phyloP scores from a whole-genome alignment of 2,888 invertebrate genomes.

The Eurois occulta region DNA sequence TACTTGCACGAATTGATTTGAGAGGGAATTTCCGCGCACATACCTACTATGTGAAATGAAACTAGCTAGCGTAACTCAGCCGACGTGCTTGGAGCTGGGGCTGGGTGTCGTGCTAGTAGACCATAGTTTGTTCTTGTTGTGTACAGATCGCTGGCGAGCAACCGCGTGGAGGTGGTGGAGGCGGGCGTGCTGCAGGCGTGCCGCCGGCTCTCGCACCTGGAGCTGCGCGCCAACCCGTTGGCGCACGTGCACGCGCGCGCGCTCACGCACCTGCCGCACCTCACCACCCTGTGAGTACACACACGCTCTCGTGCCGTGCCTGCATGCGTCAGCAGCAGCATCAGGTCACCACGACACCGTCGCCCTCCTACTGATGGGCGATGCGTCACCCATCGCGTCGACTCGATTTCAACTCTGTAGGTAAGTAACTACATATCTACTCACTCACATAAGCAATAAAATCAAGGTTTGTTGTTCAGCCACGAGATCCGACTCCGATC shows the following conservation, averaged over 20 bases:
- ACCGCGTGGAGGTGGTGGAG: slow-evolving; percentile 94
- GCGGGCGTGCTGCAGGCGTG: slow-evolving; percentile 93
- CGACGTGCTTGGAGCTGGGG: not conserved
- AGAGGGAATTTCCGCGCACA: not conserved
- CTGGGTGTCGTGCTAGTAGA: not conserved
- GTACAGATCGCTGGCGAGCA: slow-evolving; percentile 95
- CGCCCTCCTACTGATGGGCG: not conserved
- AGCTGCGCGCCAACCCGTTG: slow-evolving; percentile 96
- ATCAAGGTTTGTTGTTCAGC: slow-evolving; percentile 35
- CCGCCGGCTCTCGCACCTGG: slow-evolving; percentile 93
- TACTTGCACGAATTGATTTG: too few relatives aligned
- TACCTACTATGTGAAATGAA: not conserved
- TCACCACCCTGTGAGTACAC: slow-evolving; percentile 85
- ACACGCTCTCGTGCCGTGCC: not conserved
- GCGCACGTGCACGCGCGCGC: slow-evolving; percentile 92
- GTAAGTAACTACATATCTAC: not conserved
- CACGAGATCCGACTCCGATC: not conserved
- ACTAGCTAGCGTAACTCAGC: not conserved
- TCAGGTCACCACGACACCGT: not conserved
- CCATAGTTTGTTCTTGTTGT: not conserved
- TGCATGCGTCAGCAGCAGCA: not conserved
- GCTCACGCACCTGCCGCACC: slow-evolving; percentile 93
- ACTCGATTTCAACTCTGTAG: not conserved
- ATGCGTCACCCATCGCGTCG: not conserved
- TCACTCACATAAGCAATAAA: slow-evolving; percentile 1